Percentiles rank a stretch among this genome's conserved stretches.
Evolutionary conservation across 1,140 invertebrate species (phyloP).

Genomic region (Zaprionus camerounensis): DNA sequence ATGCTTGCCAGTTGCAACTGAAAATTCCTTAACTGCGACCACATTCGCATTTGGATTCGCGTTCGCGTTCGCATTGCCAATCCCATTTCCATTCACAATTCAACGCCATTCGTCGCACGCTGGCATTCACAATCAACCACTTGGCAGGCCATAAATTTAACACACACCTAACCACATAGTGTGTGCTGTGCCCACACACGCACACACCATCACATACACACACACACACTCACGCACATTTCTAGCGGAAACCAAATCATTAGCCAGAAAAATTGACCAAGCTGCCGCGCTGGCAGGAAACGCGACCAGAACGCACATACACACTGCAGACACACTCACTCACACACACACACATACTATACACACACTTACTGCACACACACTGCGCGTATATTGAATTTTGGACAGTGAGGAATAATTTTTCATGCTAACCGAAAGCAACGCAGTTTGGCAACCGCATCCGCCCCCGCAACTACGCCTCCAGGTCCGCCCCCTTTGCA

Average conservation of each 20-base stretch:
- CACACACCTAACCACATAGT: slow-evolving; percentile 57
- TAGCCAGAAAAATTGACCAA: slow-evolving; percentile 78
- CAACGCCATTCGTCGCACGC: slow-evolving; percentile 50
- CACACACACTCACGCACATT: slow-evolving; percentile 39
- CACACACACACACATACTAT: neutral
- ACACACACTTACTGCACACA: neutral
- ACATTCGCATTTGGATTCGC: slow-evolving; percentile 20
- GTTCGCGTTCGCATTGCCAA: slow-evolving; percentile 23
- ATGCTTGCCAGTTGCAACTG: neutral
- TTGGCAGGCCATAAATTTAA: slow-evolving; percentile 78
- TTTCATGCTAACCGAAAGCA: slow-evolving; percentile 56
- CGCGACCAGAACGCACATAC: slow-evolving; percentile 11
- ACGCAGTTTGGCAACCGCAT: slow-evolving; percentile 75
- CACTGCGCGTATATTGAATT: slow-evolving; percentile 26
- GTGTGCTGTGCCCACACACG: slow-evolving; percentile 13
- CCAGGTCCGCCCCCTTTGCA: slow-evolving; percentile 6
- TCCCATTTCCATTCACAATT: slow-evolving; percentile 55
- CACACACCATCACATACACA: slow-evolving; percentile 34
- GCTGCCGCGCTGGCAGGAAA: slow-evolving; percentile 29
- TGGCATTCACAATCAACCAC: slow-evolving; percentile 78
- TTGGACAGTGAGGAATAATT: slow-evolving; percentile 61
- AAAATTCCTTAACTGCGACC: slow-evolving; percentile 14
- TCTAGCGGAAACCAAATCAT: slow-evolving; percentile 72
- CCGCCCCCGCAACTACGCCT: slow-evolving; percentile 18
- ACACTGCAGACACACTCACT: neutral